These are phyloP conservation scores for Caenorhabditis inopinata DNA, from an alignment of 1,140 invertebrate species.

Conservation along the genomic window DNA sequence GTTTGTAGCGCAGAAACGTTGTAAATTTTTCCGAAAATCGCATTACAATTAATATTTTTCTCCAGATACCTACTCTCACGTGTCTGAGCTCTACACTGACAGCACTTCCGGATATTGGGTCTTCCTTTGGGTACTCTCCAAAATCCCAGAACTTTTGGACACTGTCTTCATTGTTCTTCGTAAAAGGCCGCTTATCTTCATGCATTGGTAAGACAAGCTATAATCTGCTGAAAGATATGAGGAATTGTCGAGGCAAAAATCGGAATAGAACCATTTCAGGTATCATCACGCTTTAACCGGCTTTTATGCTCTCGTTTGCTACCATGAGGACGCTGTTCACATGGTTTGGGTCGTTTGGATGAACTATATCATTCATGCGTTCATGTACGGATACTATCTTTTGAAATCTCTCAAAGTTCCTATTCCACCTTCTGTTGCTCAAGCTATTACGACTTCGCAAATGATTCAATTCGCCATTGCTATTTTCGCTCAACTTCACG, in stretches of 20 bases:
- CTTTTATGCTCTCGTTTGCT: slow-evolving; percentile 70
- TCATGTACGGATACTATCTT: slow-evolving; percentile 70
- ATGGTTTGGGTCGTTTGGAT: slow-evolving; percentile 70
- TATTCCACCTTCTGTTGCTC: slow-evolving; percentile 69
- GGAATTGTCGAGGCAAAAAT: no score
- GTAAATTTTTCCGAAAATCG: no score
- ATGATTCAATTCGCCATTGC: slow-evolving; percentile 64
- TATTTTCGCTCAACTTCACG: slow-evolving; percentile 58
- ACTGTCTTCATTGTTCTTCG: slow-evolving; percentile 74
- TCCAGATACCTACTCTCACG: slow-evolving; percentile 29
- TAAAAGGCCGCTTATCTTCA: slow-evolving; percentile 94
- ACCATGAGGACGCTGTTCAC: slow-evolving; percentile 68
- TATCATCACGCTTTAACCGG: slow-evolving; percentile 72
- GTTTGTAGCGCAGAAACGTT: no score
- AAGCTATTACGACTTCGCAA: slow-evolving; percentile 70
- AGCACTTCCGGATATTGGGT: slow-evolving; percentile 78
- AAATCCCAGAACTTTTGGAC: slow-evolving; percentile 55
- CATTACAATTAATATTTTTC: neutral
- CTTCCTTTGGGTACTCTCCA: slow-evolving; percentile 50
- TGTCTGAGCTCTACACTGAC: slow-evolving; percentile 73
- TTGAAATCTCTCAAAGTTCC: slow-evolving; percentile 68
- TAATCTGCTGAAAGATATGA: no score
- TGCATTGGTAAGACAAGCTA: slow-evolving; percentile 90
- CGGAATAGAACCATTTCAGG: slow-evolving; percentile 58
- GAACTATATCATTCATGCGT: slow-evolving; percentile 70